Evolutionary conservation across 2,113 vertebrate species (phyloP).

Genomic region (Zosterops japonicus): DNA sequence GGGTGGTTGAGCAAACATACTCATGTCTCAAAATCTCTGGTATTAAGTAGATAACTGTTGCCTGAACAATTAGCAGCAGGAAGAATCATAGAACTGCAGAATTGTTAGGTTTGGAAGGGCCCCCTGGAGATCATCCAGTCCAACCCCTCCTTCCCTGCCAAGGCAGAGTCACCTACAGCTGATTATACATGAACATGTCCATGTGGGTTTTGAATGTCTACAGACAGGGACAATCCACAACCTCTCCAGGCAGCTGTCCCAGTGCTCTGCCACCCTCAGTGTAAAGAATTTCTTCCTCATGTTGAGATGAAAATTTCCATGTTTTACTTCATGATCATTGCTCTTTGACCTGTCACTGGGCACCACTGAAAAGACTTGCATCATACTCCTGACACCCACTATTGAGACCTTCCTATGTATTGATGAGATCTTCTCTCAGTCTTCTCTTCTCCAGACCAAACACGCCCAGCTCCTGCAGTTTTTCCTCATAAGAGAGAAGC

Average conservation of each 20-base stretch:
- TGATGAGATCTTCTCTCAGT: neutral
- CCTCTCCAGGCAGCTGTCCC: rapidly evolving
- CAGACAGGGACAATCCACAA: neutral
- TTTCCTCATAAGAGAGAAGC: neutral
- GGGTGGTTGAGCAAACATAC: neutral
- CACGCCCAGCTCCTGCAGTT: rapidly evolving
- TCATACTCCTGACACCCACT: rapidly evolving
- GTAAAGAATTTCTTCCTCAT: neutral
- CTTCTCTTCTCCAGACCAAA: neutral
- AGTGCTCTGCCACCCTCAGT: neutral
- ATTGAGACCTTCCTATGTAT: neutral
- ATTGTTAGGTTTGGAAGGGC: neutral
- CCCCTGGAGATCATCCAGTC: neutral
- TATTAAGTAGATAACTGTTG: neutral
- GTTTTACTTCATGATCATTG: neutral
- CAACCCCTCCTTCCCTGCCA: neutral
- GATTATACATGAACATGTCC: rapidly evolving
- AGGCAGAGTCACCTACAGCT: neutral
- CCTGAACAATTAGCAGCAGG: neutral
- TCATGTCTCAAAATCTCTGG: neutral
- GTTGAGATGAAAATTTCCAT: rapidly evolving
- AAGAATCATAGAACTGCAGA: neutral
- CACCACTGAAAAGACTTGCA: neutral
- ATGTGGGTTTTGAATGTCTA: neutral
- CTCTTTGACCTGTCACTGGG: rapidly evolving